These are phyloP conservation scores for Drosophila neocordata DNA, from an alignment of 1,140 invertebrate species.

Conservation along the genomic window DNA sequence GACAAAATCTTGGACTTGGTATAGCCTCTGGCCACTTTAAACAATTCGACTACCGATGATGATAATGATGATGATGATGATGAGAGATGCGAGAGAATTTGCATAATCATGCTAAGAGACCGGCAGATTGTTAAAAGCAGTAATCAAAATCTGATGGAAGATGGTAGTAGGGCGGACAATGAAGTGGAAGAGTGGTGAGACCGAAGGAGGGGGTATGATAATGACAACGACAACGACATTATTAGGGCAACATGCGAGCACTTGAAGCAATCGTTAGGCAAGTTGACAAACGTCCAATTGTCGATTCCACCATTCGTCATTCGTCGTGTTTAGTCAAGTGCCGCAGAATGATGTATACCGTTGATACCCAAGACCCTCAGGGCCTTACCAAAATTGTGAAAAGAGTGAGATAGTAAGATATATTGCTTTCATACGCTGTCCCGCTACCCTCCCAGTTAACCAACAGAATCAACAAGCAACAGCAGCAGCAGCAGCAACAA, in stretches of 20 bases:
- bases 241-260: constrained; percentile 70
- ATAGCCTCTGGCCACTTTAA: constrained; percentile 21
- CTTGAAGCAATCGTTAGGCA: constrained; percentile 27
- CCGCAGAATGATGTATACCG: background rate
- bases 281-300: constrained; percentile 19
- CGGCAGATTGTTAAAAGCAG: constrained; percentile 38
- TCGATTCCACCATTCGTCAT: constrained; percentile 64
- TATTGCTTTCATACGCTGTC: no score
- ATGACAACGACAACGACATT: constrained; percentile 49
- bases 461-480: no score
- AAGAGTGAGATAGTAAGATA: no score
- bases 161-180: background rate
- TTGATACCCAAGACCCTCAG: no score
- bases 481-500: no score
- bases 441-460: background rate
- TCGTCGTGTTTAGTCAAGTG: constrained; percentile 30
- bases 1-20: constrained; percentile 18
- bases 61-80: constrained; percentile 2
- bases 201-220: no score
- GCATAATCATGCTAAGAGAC: constrained; percentile 62
- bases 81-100: constrained; percentile 43
- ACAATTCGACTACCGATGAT: background rate
- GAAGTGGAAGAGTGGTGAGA: no score
- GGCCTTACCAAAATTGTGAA: no score
- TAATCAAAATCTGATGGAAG: background rate